These are phyloP conservation scores for Phenganax subtilis DNA, from an alignment of 92 coral and sea anemone species.

Conservation along the genomic window DNA sequence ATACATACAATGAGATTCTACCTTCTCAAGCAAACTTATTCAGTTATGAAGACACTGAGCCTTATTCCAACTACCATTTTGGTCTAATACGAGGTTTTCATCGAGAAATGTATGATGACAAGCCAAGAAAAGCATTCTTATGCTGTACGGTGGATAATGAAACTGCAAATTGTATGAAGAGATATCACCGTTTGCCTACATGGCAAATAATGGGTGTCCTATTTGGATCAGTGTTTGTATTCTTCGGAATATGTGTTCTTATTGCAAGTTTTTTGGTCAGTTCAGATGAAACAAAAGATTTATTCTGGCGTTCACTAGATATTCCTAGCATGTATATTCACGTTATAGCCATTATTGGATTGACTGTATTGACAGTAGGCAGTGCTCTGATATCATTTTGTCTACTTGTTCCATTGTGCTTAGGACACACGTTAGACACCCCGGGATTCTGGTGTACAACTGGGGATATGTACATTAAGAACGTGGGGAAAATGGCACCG, in stretches of 20 bases:
- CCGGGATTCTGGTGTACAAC: conserved; percentile 60
- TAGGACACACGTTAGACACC: conserved; percentile 46
- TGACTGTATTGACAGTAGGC: conserved; percentile 70
- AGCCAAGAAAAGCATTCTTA: conserved; percentile 21
- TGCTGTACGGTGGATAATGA: conserved; percentile 60
- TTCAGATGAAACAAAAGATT: conserved; percentile 16
- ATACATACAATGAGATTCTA: too few relatives aligned
- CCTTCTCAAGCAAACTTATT: neutral
- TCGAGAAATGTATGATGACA: conserved; percentile 80
- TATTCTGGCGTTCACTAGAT: conserved; percentile 17
- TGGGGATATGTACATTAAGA: conserved; percentile 79
- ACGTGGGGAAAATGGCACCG: conserved; percentile 48
- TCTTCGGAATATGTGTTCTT: conserved; percentile 67
- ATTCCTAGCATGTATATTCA: conserved; percentile 55
- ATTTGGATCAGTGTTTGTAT: conserved; percentile 59
- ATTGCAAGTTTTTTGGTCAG: conserved; percentile 59
- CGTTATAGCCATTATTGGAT: conserved; percentile 65
- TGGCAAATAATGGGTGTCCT: conserved; percentile 38
- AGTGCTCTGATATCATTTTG: conserved; percentile 67
- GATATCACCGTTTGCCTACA: neutral
- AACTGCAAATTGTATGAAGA: conserved; percentile 22
- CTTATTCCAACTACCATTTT: conserved; percentile 34
- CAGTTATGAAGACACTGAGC: conserved; percentile 24
- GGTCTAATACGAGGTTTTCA: conserved; percentile 96
- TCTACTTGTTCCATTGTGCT: conserved; percentile 66